Base-by-base conservation (phyloP, 2,113 vertebrate species). In the Cardinalis cardinalis region DNA sequence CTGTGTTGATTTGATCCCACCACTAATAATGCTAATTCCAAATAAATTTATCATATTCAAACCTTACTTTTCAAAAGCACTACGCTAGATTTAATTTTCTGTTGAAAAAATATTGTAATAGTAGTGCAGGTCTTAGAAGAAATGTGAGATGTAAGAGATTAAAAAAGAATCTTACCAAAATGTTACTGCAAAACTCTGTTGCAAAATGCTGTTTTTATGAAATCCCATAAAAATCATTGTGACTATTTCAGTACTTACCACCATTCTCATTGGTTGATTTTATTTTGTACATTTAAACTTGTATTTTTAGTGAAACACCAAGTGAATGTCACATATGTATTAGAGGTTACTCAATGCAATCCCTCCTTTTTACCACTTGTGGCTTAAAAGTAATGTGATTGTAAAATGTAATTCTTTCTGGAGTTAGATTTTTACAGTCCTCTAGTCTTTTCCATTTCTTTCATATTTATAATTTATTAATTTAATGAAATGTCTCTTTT, bases 401-500 rank as follows among this genome's bases (percentile, higher is more conserved):
- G 23, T 63, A 72, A 85, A 88, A 51, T 68, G 18, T 61, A 52
- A 56, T 88, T 94, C 28, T 49, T 88, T 83, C 21, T 66, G 25
- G 25, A 73, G 56, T 82, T 83, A 71, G 44, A 41, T 90, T 84
- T 85, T 81, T 79, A 73, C 66, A 76, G 16, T 94, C 19, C 19
- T 94, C 58, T 74, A 41, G 17, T 91, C 32, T 31, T 85, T 94
- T 65, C 38, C 18, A 23, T 92, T 95, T 90, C 53, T 88, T 89
- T 95, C 74, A 51, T 73, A 73, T 72, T 95, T 91, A 49, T 92
- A 82, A 76, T 60, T 90, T 51, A 94, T 89, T 84, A 85, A 59
- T 68, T 78, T 90, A 66, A 88, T 65, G 9, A 69, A 92, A 32
- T 63, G 14, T 73, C n/a, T 85, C 11, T 89, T 85, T 84, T 81